Evolutionary conservation across 2,797 vertebrate species (phyloP).

Genomic region (Rhincodon typus): DNA sequence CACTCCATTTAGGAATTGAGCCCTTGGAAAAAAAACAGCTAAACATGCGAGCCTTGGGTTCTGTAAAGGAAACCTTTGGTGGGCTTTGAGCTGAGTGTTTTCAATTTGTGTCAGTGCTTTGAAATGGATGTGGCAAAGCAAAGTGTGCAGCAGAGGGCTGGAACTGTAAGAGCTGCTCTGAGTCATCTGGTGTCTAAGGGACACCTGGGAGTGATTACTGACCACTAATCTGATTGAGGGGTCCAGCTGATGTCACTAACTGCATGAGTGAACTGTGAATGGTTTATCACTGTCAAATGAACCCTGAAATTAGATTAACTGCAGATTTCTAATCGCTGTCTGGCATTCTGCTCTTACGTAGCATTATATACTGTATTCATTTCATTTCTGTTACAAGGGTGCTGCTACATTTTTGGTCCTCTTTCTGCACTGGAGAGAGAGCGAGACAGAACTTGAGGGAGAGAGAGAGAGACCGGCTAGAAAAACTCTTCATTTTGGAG

Average conservation of each 20-base stretch:
- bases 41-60: not conserved
- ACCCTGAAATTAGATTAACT: conserved; percentile 20
- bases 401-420: not conserved
- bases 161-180: too few species aligned
- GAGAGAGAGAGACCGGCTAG: not conserved
- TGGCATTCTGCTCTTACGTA: not conserved
- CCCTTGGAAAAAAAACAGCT: not conserved
- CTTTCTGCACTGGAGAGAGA: not conserved
- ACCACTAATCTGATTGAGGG: not conserved
- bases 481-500: not conserved
- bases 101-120: not conserved
- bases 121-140: not conserved
- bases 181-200: not conserved
- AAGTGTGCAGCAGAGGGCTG: not conserved
- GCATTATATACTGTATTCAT: not conserved
- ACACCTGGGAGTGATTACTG: conserved; percentile 21
- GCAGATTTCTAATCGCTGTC: not conserved
- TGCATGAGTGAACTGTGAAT: not conserved
- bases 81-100: not conserved
- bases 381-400: not conserved
- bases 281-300: not conserved
- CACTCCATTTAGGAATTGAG: not conserved
- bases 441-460: not conserved
- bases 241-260: not conserved
- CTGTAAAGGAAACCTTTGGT: not conserved